These are phyloP conservation scores for Cyprinodon brontotheroides DNA, from an alignment of 2,113 vertebrate species.

Conservation along the genomic window DNA sequence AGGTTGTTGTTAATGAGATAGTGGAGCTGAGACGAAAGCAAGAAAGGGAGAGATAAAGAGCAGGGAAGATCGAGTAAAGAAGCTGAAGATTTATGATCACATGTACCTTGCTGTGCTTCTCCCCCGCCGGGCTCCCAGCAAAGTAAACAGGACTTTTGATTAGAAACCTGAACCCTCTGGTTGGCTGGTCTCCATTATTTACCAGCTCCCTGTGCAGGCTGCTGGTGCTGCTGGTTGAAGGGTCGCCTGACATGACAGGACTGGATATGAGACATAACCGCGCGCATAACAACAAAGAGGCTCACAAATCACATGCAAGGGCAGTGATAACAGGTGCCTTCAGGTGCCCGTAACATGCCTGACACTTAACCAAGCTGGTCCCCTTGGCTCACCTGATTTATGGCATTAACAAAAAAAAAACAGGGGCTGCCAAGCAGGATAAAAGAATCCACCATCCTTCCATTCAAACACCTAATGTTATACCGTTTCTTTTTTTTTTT, in stretches of 20 bases:
- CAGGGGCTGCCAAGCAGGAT: not conserved
- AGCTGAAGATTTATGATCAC: constrained; percentile 45
- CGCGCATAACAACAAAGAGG: constrained; percentile 30
- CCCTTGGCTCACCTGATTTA: constrained; percentile 11
- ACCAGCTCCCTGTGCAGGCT: constrained; percentile 26
- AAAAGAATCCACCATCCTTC: not conserved
- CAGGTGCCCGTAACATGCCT: constrained; percentile 35
- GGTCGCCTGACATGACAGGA: constrained; percentile 20
- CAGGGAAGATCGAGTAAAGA: constrained; percentile 23
- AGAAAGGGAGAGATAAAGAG: constrained; percentile 14
- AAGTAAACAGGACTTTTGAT: constrained; percentile 60
- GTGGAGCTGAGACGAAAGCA: not conserved
- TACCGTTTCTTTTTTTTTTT: not conserved
- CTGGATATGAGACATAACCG: constrained; percentile 18
- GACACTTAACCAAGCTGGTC: constrained; percentile 35
- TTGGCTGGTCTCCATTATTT: constrained; percentile 49
- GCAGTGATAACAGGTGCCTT: constrained; percentile 13
- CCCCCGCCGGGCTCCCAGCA: constrained; percentile 36
- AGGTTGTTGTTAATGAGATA: constrained; percentile 63
- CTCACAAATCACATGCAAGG: constrained; percentile 50
- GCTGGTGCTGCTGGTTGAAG: not conserved
- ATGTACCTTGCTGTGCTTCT: constrained; percentile 28
- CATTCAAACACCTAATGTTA: not conserved
- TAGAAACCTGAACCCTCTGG: constrained; percentile 44
- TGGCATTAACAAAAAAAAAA: constrained; percentile 16